Percentiles rank a stretch among this genome's conserved stretches.
phyloP scores from a whole-genome alignment of 2,888 invertebrate species.

The Quadroppia sp. region DNA sequence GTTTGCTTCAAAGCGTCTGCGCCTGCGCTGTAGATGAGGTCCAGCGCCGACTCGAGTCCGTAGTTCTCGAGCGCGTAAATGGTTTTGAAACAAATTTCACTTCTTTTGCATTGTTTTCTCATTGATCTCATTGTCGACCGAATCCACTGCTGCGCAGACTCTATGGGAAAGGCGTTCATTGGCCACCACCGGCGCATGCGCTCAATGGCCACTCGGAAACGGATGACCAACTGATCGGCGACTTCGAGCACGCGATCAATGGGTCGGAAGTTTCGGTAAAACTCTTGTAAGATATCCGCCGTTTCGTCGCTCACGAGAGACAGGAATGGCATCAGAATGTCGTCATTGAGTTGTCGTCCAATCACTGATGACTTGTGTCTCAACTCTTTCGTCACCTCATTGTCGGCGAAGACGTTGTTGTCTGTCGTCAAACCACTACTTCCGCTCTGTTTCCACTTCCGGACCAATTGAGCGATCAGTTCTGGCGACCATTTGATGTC shows the following conservation, averaged over 20 bases:
- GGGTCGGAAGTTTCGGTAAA: not conserved
- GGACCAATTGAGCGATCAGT: not conserved
- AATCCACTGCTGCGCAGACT: too few species aligned
- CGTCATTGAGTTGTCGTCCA: not conserved
- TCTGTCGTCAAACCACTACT: not conserved
- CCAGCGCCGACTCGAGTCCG: not conserved
- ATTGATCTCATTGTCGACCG: too few species aligned
- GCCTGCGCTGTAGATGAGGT: slow-evolving; percentile 5
- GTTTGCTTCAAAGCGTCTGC: slow-evolving; percentile 2
- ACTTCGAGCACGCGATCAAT: not conserved
- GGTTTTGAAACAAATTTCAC: not conserved
- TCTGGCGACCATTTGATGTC: not conserved
- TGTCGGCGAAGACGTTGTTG: not conserved
- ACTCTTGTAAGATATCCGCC: not conserved
- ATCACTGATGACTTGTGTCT: not conserved
- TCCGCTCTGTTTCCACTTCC: not conserved
- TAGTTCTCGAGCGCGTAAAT: slow-evolving; percentile 8
- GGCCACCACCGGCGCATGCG: too few species aligned
- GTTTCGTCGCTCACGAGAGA: not conserved
- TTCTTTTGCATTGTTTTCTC: not conserved
- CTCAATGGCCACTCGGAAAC: not conserved
- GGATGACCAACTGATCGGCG: not conserved
- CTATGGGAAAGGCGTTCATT: too few species aligned
- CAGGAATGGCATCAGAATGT: not conserved
- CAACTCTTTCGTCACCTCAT: slow-evolving; percentile 1